Conservation (phyloP, 2,888 invertebrate genomes). For the Lucinisca nassula region DNA sequence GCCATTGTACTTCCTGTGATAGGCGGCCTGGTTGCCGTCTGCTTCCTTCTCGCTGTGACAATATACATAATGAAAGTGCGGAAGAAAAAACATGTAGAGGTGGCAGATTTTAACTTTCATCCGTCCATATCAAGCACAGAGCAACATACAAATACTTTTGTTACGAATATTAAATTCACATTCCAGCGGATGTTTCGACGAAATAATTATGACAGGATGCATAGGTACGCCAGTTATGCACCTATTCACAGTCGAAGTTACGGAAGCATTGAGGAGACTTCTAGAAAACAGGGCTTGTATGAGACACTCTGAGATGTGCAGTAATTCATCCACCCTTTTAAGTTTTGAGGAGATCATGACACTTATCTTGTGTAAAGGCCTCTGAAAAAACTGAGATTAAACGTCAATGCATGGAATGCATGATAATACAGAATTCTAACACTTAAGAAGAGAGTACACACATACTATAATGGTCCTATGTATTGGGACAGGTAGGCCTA, state of each 20-base stretch:
- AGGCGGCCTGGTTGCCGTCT: constrained; percentile 53
- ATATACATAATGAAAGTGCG: constrained; percentile 63
- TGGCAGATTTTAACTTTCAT: constrained; percentile 82
- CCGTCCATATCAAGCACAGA: constrained; percentile 58
- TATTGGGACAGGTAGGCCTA: too few species aligned
- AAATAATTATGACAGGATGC: not conserved
- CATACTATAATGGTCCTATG: too few species aligned
- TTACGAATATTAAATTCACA: not conserved
- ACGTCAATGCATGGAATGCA: too few species aligned
- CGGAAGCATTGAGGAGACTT: not conserved
- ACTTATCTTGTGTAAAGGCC: too few species aligned
- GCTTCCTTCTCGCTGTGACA: constrained; percentile 49
- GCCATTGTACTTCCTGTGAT: constrained; percentile 62
- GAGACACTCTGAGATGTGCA: constrained; percentile 9
- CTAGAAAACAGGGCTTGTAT: not conserved
- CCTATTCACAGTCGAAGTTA: not conserved
- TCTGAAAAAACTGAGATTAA: too few species aligned
- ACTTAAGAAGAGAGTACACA: too few species aligned
- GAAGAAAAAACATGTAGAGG: constrained; percentile 70
- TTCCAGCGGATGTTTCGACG: not conserved
- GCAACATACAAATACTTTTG: not conserved
- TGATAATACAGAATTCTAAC: too few species aligned
- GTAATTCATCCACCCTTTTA: too few species aligned
- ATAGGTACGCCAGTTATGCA: not conserved
- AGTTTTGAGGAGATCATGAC: too few species aligned